Percentiles rank a stretch among this genome's conserved stretches.
These are phyloP conservation scores for Tiaroga cobitis DNA, from an alignment of 2,797 vertebrate species.

Conservation along the genomic window DNA sequence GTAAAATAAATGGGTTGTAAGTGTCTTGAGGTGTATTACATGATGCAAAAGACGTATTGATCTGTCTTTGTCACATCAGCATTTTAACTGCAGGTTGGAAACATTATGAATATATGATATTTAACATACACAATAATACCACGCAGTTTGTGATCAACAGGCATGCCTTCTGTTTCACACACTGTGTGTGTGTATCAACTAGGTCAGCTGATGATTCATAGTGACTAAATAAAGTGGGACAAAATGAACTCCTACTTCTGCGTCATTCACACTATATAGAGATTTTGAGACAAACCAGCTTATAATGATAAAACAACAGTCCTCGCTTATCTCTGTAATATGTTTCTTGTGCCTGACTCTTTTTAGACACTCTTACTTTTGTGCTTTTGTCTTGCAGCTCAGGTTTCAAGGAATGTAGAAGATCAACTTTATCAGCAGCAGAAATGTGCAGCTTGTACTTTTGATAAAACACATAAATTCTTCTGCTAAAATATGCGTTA, in stretches of 20 bases:
- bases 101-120: background rate
- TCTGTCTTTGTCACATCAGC: background rate
- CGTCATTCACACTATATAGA: background rate
- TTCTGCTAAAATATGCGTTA: background rate
- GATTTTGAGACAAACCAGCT: background rate
- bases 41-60: background rate
- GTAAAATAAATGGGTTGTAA: background rate
- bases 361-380: background rate
- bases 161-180: slow-evolving; percentile 5
- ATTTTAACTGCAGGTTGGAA: background rate
- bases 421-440: background rate
- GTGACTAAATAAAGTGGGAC: slow-evolving; percentile 7
- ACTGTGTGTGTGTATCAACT: background rate
- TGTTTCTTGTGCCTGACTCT: background rate
- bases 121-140: background rate
- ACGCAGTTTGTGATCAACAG: background rate
- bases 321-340: background rate
- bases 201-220: slow-evolving; percentile 4
- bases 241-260: background rate
- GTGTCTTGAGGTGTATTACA: background rate
- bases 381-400: background rate
- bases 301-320: background rate
- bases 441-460: background rate
- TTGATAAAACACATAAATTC: background rate
- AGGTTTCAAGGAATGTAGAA: slow-evolving; percentile 22